Evolutionary conservation across 2,113 vertebrate species (phyloP).

Genomic region (Hippocampus mohnikei): DNA sequence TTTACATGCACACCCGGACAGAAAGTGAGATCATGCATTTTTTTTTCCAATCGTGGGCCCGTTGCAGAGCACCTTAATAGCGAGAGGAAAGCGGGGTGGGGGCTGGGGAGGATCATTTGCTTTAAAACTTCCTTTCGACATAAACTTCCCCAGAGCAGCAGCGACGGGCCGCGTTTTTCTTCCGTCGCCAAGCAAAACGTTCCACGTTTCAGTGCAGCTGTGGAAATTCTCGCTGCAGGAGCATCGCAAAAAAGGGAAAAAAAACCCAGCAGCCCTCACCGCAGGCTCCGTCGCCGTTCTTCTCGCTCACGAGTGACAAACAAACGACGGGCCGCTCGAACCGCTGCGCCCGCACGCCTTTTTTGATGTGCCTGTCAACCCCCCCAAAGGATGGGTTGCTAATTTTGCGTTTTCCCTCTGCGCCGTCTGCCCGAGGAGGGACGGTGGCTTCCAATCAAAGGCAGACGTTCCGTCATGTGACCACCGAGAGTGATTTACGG

Average conservation of each 20-base stretch:
- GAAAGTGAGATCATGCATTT: slow-evolving; percentile 57
- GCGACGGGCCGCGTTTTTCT: not conserved
- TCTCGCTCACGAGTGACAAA: slow-evolving; percentile 50
- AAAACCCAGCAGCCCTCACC: slow-evolving; percentile 40
- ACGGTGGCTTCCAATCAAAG: slow-evolving; percentile 44
- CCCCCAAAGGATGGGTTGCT: slow-evolving; percentile 42
- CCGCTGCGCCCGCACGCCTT: slow-evolving; percentile 13
- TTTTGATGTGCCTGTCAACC: slow-evolving; percentile 38
- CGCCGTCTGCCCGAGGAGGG: slow-evolving; percentile 40
- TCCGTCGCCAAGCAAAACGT: slow-evolving; percentile 20
- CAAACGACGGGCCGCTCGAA: slow-evolving; percentile 41
- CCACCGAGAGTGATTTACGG: slow-evolving; percentile 53
- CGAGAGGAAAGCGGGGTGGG: not conserved
- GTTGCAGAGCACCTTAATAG: slow-evolving; percentile 14
- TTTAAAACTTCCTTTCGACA: not conserved
- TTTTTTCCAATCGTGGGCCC: slow-evolving; percentile 54
- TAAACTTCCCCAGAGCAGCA: not conserved
- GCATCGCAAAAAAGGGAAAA: slow-evolving; percentile 6
- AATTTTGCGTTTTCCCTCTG: slow-evolving; percentile 43
- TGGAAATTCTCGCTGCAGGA: slow-evolving; percentile 25
- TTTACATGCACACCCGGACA: slow-evolving; percentile 45
- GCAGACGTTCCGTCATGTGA: slow-evolving; percentile 55
- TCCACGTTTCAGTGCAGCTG: slow-evolving; percentile 29
- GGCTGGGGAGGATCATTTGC: not conserved
- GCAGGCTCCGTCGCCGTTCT: slow-evolving; percentile 23